phyloP scores from a whole-genome alignment of 2,797 vertebrate species.

The Ctenopoma multispine region DNA sequence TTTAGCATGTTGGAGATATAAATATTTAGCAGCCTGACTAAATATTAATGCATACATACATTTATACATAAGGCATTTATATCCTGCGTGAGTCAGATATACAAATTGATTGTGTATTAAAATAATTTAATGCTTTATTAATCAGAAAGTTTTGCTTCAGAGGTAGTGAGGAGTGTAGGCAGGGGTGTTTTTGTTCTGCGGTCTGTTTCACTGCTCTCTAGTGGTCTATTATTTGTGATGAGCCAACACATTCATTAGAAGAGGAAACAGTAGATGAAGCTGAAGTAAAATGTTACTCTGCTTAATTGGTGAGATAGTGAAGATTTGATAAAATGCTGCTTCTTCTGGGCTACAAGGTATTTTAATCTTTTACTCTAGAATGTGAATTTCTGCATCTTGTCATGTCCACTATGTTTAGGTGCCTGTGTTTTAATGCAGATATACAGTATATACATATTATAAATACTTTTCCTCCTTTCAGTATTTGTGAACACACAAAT shows the following conservation, averaged over 20 bases:
- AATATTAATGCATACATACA: background rate
- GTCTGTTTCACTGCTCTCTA: conserved; percentile 67
- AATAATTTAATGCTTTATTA: conserved; percentile 45
- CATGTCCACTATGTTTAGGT: conserved; percentile 41
- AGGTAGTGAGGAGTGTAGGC: conserved; percentile 26
- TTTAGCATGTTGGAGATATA: too few species aligned
- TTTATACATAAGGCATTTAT: background rate
- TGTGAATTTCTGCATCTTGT: conserved; percentile 56
- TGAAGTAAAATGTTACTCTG: conserved; percentile 72
- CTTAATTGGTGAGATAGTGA: conserved; percentile 77
- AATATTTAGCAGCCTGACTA: background rate
- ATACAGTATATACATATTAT: too few species aligned
- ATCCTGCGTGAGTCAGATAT: conserved; percentile 14
- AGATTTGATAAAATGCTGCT: conserved; percentile 74
- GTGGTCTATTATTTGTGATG: conserved; percentile 80
- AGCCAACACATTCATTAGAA: conserved; percentile 76
- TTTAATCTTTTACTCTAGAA: conserved; percentile 77
- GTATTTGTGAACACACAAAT: background rate
- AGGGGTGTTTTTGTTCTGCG: conserved; percentile 59
- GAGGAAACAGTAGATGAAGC: conserved; percentile 67
- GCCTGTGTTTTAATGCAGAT: conserved; percentile 2
- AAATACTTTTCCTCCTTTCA: conserved; percentile 9
- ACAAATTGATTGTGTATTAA: conserved; percentile 38
- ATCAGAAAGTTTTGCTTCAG: conserved; percentile 58
- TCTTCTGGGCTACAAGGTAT: conserved; percentile 45